phyloP scores from a whole-genome alignment of 2,113 vertebrate genomes.

The Boleophthalmus pectinirostris region DNA sequence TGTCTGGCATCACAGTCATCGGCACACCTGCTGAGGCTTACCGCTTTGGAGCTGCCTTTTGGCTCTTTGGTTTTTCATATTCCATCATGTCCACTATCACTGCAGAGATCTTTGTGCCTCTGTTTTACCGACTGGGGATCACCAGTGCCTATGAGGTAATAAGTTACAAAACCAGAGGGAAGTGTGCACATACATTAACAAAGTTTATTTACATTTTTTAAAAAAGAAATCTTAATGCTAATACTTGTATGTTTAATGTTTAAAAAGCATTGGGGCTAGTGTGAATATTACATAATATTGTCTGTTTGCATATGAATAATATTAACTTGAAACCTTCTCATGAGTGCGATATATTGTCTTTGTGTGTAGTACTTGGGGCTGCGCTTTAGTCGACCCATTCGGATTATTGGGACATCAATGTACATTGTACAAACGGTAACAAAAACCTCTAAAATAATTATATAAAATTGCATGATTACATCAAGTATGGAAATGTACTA shows the following conservation, averaged over 20 bases:
- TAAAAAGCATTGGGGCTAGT: background rate
- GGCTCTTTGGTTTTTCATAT: slow-evolving; percentile 77
- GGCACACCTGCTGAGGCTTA: slow-evolving; percentile 80
- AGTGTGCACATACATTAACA: background rate
- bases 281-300: background rate
- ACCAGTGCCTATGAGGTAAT: slow-evolving; percentile 83
- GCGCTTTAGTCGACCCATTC: slow-evolving; percentile 73
- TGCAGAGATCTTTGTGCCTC: slow-evolving; percentile 80
- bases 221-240: background rate
- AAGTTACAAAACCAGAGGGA: background rate
- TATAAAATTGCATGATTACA: background rate
- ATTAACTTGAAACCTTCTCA: background rate
- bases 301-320: background rate
- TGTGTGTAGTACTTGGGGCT: slow-evolving; percentile 77
- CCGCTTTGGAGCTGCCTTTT: slow-evolving; percentile 72
- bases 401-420: slow-evolving; percentile 77
- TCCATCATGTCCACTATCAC: slow-evolving; percentile 75
- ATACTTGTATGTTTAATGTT: background rate
- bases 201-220: background rate
- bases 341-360: slow-evolving; percentile 21
- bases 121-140: slow-evolving; percentile 79
- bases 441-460: slow-evolving; percentile 4
- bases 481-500: background rate
- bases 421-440: slow-evolving; percentile 80
- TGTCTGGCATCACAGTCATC: slow-evolving; percentile 83